Evolutionary conservation across 2,797 vertebrate species (phyloP).

Genomic region (Pyrocephalus nanus): DNA sequence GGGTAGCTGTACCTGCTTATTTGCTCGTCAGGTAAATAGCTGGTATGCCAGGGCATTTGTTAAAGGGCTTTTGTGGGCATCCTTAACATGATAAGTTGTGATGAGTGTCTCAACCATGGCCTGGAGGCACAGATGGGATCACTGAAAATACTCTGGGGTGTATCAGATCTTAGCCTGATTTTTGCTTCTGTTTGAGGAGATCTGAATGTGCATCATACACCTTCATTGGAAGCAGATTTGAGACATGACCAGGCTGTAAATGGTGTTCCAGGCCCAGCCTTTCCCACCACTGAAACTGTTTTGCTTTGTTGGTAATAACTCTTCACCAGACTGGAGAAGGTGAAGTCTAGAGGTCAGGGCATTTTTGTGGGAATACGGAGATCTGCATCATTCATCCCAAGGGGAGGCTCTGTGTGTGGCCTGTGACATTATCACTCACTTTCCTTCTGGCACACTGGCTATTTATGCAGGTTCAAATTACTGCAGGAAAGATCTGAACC

Average conservation of each 20-base stretch:
- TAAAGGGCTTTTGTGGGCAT: not conserved
- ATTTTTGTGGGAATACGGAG: conserved; percentile 19
- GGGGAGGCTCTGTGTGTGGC: conserved; percentile 51
- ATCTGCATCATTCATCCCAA: conserved; percentile 27
- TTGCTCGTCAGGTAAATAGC: not conserved
- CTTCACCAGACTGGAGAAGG: conserved; percentile 26
- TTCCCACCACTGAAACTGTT: conserved; percentile 19
- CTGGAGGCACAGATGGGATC: not conserved
- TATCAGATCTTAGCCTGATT: not conserved
- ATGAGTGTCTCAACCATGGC: not conserved
- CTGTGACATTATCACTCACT: conserved; percentile 55
- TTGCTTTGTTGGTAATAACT: conserved; percentile 34
- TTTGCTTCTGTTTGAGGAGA: not conserved
- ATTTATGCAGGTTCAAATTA: conserved; percentile 64
- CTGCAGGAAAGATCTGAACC: conserved; percentile 26
- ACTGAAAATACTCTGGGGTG: not conserved
- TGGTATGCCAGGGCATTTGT: not conserved
- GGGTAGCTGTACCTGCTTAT: not conserved
- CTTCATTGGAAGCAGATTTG: not conserved
- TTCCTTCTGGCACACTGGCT: conserved; percentile 46
- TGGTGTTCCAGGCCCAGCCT: not conserved
- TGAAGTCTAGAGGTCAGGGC: conserved; percentile 43
- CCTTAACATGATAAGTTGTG: not conserved
- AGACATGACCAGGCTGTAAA: not conserved
- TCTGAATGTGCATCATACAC: not conserved